Evolutionary conservation across 2,888 invertebrate species (phyloP).

Genomic region (Drosophila kambysellisi): DNA sequence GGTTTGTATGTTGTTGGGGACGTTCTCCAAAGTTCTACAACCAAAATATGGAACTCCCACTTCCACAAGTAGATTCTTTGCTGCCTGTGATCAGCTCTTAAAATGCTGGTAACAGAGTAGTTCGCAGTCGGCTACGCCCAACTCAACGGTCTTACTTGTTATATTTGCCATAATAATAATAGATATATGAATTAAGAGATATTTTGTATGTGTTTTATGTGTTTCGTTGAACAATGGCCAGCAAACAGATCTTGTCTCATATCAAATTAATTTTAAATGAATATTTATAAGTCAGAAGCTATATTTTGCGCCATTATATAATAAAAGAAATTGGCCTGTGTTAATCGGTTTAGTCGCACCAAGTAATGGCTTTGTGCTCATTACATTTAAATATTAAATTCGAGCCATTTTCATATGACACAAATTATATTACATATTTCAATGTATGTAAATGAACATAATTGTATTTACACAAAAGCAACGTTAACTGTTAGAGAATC

Average conservation of each 20-base stretch:
- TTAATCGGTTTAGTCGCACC: not conserved
- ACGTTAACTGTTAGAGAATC: slow-evolving; percentile 62
- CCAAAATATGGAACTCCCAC: too few species aligned
- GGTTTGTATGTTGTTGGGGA: not conserved
- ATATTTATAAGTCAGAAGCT: not conserved
- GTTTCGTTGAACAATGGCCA: not conserved
- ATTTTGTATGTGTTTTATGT: not conserved
- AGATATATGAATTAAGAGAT: not conserved
- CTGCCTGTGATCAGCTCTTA: too few species aligned
- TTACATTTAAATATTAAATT: not conserved
- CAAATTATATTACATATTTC: not conserved
- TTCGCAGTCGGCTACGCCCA: not conserved
- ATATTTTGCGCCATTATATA: not conserved
- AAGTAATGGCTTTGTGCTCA: not conserved
- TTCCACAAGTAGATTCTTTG: too few species aligned
- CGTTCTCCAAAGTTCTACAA: too few species aligned
- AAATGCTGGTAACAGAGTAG: too few species aligned
- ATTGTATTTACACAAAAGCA: slow-evolving; percentile 20
- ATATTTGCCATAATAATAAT: not conserved
- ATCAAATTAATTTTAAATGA: not conserved
- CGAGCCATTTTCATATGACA: not conserved
- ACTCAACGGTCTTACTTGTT: not conserved
- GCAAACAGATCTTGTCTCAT: not conserved
- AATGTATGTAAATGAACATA: not conserved
- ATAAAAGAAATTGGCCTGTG: not conserved